A percentile compares a stretch with the other conserved stretches of the same genome.
These are phyloP conservation scores for Aleiodes sp. DNA, from an alignment of 1,140 invertebrate genomes.

Conservation along the genomic window DNA sequence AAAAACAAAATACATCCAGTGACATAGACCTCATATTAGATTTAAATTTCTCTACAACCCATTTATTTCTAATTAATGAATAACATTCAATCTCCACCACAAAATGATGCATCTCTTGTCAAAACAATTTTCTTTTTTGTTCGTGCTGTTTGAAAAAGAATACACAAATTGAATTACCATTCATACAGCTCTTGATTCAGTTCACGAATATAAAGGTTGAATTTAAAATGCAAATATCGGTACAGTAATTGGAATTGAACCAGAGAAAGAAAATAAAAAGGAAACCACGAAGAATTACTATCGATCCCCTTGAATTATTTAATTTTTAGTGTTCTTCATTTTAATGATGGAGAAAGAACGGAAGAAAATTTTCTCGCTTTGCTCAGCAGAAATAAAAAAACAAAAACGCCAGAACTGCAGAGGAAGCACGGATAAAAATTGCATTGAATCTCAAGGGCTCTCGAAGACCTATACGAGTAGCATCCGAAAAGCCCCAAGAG, in stretches of 20 bases:
- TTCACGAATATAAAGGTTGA: too few relatives aligned
- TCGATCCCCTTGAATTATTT: constrained; percentile 11
- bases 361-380: constrained; percentile 8
- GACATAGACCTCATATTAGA: too few relatives aligned
- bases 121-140: too few relatives aligned
- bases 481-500: not conserved
- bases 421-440: constrained; percentile 4
- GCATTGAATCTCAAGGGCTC: not conserved
- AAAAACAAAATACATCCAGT: too few relatives aligned
- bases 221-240: not conserved
- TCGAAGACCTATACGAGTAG: not conserved
- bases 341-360: not conserved
- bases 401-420: too few relatives aligned
- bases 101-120: too few relatives aligned
- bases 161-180: too few relatives aligned
- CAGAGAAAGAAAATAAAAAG: not conserved
- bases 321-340: not conserved
- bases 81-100: too few relatives aligned
- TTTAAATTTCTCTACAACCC: too few relatives aligned
- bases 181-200: not conserved
- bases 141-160: too few relatives aligned
- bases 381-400: not conserved
- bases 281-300: too few relatives aligned
- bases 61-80: too few relatives aligned
- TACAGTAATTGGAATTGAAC: constrained; percentile 4